phyloP scores from a whole-genome alignment of 2,888 invertebrate genomes.

The Dasypogon diadema region DNA sequence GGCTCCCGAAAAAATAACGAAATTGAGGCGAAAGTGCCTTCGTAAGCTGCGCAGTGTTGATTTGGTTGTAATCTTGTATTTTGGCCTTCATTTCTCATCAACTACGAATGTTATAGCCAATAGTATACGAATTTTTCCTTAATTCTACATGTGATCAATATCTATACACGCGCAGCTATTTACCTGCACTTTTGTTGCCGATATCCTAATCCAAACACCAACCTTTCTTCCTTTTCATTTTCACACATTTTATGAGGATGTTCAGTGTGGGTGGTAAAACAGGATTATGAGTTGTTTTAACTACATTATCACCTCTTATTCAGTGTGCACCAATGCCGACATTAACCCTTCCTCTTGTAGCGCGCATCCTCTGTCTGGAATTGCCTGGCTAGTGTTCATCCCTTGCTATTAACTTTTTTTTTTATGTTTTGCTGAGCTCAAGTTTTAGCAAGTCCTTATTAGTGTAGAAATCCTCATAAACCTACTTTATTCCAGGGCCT shows the following conservation, averaged over 20 bases:
- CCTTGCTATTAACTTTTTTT: constrained; percentile 35
- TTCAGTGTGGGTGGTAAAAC: constrained; percentile 43
- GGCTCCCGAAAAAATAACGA: constrained; percentile 43
- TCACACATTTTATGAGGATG: constrained; percentile 34
- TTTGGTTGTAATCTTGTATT: no score
- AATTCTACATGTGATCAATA: not conserved
- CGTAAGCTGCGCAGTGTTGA: no score
- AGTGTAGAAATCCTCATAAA: constrained; percentile 35
- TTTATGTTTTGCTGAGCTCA: constrained; percentile 40
- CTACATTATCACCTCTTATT: constrained; percentile 44
- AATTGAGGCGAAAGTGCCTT: no score
- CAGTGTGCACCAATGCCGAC: constrained; percentile 24
- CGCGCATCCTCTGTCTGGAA: not conserved
- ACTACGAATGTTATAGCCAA: no score
- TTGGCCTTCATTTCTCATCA: no score
- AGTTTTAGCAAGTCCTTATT: constrained; percentile 39
- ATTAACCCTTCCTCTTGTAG: not conserved
- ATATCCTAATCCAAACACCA: not conserved
- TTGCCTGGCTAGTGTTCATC: constrained; percentile 16
- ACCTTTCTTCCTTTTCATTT: not conserved
- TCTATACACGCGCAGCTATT: not conserved
- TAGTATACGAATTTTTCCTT: no score
- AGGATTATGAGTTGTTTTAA: constrained; percentile 32
- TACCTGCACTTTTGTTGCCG: not conserved
- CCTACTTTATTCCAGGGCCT: constrained; percentile 39